Percentiles rank a stretch among this genome's conserved stretches.
Conservation (phyloP, 35 echinoderm and acorn worm genomes). For the Nesometra sesokonis region DNA sequence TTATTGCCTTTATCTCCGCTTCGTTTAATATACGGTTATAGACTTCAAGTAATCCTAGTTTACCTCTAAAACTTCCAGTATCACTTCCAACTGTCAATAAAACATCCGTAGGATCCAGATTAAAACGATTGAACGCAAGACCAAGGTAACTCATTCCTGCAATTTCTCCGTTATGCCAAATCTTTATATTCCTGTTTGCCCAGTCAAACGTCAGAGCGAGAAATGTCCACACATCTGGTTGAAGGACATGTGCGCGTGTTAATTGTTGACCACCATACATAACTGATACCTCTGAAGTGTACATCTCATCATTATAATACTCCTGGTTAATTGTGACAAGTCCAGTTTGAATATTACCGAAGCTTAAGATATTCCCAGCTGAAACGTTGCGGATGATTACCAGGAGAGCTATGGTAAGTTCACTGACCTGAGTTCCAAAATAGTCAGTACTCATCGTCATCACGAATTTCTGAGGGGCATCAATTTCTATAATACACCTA, state of each 20-base stretch:
- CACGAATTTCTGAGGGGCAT: not conserved
- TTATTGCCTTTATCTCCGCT: not conserved
- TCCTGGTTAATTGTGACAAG: not conserved
- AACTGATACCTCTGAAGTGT: not conserved
- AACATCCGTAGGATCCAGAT: not conserved
- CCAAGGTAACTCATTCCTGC: not conserved
- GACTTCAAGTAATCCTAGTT: not conserved
- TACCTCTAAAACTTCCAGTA: not conserved
- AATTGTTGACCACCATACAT: not conserved
- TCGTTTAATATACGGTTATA: not conserved
- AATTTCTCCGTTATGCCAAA: not conserved
- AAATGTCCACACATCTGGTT: not conserved
- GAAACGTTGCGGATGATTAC: not conserved
- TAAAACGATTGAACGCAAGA: not conserved
- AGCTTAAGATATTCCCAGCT: not conserved
- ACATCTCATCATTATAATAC: not conserved
- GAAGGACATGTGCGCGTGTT: not conserved
- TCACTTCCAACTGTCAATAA: not conserved
- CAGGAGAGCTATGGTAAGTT: not conserved
- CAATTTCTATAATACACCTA: not conserved
- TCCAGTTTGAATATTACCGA: not conserved
- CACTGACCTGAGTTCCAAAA: not conserved
- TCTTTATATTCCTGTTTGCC: not conserved
- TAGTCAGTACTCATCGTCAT: not conserved
- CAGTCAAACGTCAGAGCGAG: not conserved